Evolutionary conservation across 2,888 invertebrate genomes (phyloP), one percentile per base, ranked within the genome.

Genomic region (Synergus umbraculus): DNA sequence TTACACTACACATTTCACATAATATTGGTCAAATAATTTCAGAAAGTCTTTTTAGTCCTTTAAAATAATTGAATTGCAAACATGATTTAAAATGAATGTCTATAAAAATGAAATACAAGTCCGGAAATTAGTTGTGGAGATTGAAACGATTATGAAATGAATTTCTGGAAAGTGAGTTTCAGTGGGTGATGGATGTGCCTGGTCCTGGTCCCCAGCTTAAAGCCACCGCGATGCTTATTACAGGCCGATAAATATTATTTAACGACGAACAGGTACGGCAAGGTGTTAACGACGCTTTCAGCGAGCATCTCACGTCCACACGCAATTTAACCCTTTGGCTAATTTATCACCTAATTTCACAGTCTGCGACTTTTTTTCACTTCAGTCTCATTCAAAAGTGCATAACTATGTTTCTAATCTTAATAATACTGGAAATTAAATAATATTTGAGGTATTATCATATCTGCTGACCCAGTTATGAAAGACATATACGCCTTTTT

Each of bases 251-350:
- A 87, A 86, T 87, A 84, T 85, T 83, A 82, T 82, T 86, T 84
- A 85, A 87, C 83, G 85, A 87, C 82, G 79, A 78, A 83, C 37
- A 78, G 80, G 65, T 43, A 41, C 65, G 79, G 79, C 41, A 79
- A 84, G 84, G 87, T 86, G 85, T 83, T 84, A 87, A 87, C 84
- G 85, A 85, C 79, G 81, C 85, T 86, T 84, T 85, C 83, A 83
- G 81, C 78, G 66, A 76, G 44, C 67, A 77, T 78, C 78, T 66
- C 80, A 66, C 54, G 54, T 37, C 29, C 22, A 43, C 66, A 64
- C 64, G 78, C 73, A 54, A 78, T 29, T 63, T 15, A 77, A 64
- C 64, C 49, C 64, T 76, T 76, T 63, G 49, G 64, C 37, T 76
- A 76, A 69, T 78, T 78, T 69, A 73, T 73, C 49, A 12, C 15